Percentiles rank a stretch among this genome's conserved stretches.
Evolutionary conservation across 2,113 vertebrate genomes (phyloP).

Genomic region (Etia nguti): DNA sequence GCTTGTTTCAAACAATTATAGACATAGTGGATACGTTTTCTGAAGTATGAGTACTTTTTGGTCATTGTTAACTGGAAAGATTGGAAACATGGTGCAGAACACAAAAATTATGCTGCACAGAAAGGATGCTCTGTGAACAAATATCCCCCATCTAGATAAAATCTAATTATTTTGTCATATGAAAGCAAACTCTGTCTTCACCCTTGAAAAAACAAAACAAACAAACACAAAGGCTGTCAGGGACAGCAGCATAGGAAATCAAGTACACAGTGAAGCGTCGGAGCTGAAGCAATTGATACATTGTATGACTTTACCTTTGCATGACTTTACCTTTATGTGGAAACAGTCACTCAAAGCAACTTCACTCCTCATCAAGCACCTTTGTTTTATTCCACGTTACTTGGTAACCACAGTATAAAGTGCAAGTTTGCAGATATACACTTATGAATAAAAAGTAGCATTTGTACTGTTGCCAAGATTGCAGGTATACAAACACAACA

Average conservation of each 20-base stretch:
- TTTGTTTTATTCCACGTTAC: background rate
- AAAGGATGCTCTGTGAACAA: background rate
- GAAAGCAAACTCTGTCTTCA: background rate
- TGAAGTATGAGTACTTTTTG: background rate
- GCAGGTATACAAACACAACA: constrained; percentile 6
- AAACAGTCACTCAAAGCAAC: constrained; percentile 4
- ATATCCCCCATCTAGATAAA: background rate
- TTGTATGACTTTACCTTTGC: background rate
- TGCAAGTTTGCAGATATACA: constrained; percentile 10
- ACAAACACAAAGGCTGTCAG: background rate
- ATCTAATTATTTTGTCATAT: background rate
- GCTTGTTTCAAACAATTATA: background rate
- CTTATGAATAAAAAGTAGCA: constrained; percentile 6
- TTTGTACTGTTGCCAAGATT: background rate
- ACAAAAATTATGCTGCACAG: background rate
- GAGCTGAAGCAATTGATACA: background rate
- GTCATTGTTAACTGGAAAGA: background rate
- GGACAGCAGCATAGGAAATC: background rate
- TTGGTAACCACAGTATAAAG: background rate
- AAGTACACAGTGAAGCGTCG: background rate
- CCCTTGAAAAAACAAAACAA: background rate
- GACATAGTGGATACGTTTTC: background rate
- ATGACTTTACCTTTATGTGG: background rate
- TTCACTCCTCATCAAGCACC: background rate
- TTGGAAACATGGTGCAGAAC: background rate